Conservation (phyloP, 2,113 vertebrate genomes). For the Cyanoramphus novaezelandiae region DNA sequence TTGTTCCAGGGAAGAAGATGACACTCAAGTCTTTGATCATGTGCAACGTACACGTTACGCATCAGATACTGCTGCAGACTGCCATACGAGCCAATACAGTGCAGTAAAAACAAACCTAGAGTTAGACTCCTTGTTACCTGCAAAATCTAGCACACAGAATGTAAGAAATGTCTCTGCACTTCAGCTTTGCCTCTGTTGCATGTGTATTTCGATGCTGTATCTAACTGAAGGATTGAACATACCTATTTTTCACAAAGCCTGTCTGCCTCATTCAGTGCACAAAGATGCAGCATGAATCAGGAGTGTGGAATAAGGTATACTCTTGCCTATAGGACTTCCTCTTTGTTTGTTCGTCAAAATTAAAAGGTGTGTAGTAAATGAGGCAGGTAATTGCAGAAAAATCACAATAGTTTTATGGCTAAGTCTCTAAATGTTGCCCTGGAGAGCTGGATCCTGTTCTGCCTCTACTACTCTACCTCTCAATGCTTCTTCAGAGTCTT, state of each 20-base stretch:
- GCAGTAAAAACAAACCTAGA: conserved; percentile 15
- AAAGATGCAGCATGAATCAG: background rate
- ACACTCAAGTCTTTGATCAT: conserved; percentile 50
- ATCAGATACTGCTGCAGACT: conserved; percentile 70
- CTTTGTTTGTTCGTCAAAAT: background rate
- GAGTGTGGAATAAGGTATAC: background rate
- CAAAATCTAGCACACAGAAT: background rate
- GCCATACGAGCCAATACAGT: conserved; percentile 11
- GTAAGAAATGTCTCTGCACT: background rate
- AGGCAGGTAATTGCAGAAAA: background rate
- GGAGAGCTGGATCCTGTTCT: background rate
- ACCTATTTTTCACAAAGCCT: background rate
- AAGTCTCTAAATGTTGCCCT: background rate
- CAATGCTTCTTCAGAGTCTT: background rate
- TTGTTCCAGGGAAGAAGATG: conserved; percentile 51
- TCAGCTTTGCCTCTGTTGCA: background rate
- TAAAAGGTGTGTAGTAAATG: background rate
- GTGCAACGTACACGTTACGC: conserved; percentile 40
- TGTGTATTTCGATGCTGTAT: background rate
- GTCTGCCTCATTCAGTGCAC: background rate
- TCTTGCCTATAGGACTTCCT: background rate
- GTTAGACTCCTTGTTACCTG: background rate
- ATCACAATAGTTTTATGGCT: background rate
- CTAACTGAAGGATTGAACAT: background rate
- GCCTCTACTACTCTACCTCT: background rate